Percentiles rank a stretch among this genome's conserved stretches.
Evolutionary conservation across 1,140 invertebrate species (phyloP).

Genomic region (Pentalonia nigronervosa): DNA sequence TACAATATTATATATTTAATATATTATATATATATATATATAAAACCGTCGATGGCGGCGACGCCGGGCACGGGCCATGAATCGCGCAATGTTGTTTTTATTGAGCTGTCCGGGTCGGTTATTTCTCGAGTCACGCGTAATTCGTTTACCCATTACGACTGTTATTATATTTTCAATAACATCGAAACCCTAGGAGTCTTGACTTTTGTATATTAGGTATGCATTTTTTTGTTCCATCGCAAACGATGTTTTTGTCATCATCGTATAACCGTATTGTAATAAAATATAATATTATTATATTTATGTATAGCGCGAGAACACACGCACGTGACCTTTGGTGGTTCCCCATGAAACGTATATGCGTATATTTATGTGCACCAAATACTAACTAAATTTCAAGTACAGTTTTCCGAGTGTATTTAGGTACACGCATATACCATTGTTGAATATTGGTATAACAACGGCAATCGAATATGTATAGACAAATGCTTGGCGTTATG

Average conservation of each 20-base stretch:
- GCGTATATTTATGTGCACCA: neutral
- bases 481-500: neutral
- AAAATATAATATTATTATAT: neutral
- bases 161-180: conserved; percentile 31
- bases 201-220: neutral
- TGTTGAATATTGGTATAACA: neutral
- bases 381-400: conserved; percentile 2
- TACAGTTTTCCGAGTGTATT: neutral
- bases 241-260: neutral
- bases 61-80: neutral
- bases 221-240: neutral
- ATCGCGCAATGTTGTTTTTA: conserved; percentile 56
- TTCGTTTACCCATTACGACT: conserved; percentile 13
- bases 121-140: conserved; percentile 35
- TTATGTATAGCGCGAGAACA: neutral
- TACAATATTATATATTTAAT: conserved; percentile 9
- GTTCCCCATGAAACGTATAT: neutral
- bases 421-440: too few relatives aligned
- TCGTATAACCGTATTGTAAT: neutral
- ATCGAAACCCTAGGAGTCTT: neutral
- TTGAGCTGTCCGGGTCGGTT: conserved; percentile 40
- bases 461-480: conserved; percentile 2
- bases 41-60: neutral
- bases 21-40: neutral
- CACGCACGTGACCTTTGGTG: neutral